A percentile compares a stretch with the other conserved stretches of the same genome.
Evolutionary conservation across 1,140 invertebrate genomes (phyloP).

Genomic region (Muscidifurax raptorellus): DNA sequence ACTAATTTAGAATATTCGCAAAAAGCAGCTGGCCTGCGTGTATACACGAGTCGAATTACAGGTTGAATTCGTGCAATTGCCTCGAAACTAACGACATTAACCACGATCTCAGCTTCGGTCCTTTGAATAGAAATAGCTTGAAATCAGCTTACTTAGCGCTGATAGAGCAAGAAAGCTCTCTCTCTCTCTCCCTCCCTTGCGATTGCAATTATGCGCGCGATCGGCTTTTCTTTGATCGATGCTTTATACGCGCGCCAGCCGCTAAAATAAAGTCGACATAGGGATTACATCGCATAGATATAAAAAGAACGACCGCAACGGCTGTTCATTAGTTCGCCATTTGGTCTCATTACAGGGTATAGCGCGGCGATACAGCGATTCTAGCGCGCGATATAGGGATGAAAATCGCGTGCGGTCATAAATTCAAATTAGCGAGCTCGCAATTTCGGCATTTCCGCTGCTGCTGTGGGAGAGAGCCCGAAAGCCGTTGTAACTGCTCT

Average conservation of each 20-base stretch:
- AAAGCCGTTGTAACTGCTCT: slow-evolving; percentile 20
- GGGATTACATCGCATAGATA: neutral
- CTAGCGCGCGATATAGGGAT: slow-evolving; percentile 29
- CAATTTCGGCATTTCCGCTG: slow-evolving; percentile 41
- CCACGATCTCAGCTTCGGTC: neutral
- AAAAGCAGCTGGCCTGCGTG: neutral
- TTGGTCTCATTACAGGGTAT: slow-evolving; percentile 37
- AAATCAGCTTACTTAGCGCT: slow-evolving; percentile 41
- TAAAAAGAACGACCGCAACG: slow-evolving; percentile 9
- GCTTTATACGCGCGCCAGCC: neutral
- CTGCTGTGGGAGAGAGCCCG: neutral
- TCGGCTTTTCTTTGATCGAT: slow-evolving; percentile 12
- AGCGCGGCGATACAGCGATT: slow-evolving; percentile 13
- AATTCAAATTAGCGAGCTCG: slow-evolving; percentile 50
- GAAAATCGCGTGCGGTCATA: slow-evolving; percentile 44
- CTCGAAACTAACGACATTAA: slow-evolving; percentile 32
- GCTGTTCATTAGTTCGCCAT: slow-evolving; percentile 41
- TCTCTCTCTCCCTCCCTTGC: no score
- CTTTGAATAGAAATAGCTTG: slow-evolving; percentile 49
- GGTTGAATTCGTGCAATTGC: slow-evolving; percentile 20
- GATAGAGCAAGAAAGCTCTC: slow-evolving; percentile 5
- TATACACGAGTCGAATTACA: slow-evolving; percentile 18
- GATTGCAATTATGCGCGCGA: neutral
- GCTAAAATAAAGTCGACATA: neutral
- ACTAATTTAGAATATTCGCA: slow-evolving; percentile 22